Evolutionary conservation across 2,797 vertebrate genomes (phyloP), one percentile per base, ranked within the genome.

Genomic region (Enteromius argenteus): DNA sequence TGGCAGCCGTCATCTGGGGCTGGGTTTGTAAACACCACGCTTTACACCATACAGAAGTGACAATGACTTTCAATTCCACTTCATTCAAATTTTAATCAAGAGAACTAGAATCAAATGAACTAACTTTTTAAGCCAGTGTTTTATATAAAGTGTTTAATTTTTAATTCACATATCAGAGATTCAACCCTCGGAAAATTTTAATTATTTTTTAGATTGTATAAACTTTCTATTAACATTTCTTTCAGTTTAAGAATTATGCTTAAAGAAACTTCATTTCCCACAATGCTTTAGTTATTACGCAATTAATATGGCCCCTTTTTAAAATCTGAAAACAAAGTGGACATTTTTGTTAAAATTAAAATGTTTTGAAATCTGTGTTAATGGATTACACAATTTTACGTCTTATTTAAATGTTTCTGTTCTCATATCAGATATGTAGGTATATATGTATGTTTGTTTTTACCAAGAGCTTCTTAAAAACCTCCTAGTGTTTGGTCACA

Each of bases 21-120:
- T 72, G 69, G 56, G 42, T 64, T 73, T 82, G 80, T 64, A 64
- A 81, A 81, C 80, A 66, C 4, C 13, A 42, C 1, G 13, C 2
- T 72, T 73, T 73, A 21, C 27, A 32, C 21, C 79, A 62, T 4
- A 35, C 37, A 46, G 10, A 35, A 46, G 27, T 1, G 27, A 81
- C 11, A 58, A 21, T 17, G 44, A 67, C 51, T 71, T 56, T 30
- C 62, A 51, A 5, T 71, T 53, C 46, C 37, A 39, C 13, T 3
- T 80, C 35, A 42, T 17, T 64, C 8, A 3, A 13, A 42, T 15
- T 60, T 46, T 2, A 30, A 73, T 32, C 46, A 73, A 21, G 9
- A 73, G 27, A 73, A 21, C 27, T 51, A 73, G 2, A 51, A 51
- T 32, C 15, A 51, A 51, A 21, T 11, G 23, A 44, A 72, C 9